These are phyloP conservation scores for Habroteleia sp. DNA, from an alignment of 2,888 invertebrate genomes.

Conservation along the genomic window DNA sequence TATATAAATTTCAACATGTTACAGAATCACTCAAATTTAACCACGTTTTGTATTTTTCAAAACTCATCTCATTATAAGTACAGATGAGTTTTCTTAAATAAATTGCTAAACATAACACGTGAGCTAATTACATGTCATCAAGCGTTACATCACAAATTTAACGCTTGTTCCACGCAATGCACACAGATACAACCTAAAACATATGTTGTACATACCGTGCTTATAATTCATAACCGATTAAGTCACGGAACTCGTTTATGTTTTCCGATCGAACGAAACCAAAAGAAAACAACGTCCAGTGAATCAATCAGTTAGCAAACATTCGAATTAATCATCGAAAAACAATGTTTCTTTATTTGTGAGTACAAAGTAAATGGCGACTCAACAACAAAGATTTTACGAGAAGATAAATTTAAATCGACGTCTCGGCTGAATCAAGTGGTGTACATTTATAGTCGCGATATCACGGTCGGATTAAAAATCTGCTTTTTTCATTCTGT, in stretches of 20 bases:
- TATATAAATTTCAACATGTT: no score
- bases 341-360: no score
- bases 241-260: conserved; percentile 29
- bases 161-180: conserved; percentile 29
- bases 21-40: no score
- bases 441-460: conserved; percentile 5
- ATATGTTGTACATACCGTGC: conserved; percentile 30
- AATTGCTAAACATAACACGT: conserved; percentile 39
- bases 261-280: neutral
- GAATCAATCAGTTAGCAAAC: neutral
- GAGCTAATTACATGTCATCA: conserved; percentile 51
- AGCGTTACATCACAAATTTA: conserved; percentile 41
- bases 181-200: conserved; percentile 35
- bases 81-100: no score
- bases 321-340: no score
- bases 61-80: no score
- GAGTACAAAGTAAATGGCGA: no score
- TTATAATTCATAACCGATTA: conserved; percentile 31
- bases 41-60: no score
- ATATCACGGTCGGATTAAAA: conserved; percentile 12
- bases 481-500: conserved; percentile 5
- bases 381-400: no score
- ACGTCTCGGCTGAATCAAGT: no score
- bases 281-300: neutral
- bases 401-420: conserved; percentile 16